Conservation (phyloP, 2,888 invertebrate genomes). For the Ferrisia virgata region DNA sequence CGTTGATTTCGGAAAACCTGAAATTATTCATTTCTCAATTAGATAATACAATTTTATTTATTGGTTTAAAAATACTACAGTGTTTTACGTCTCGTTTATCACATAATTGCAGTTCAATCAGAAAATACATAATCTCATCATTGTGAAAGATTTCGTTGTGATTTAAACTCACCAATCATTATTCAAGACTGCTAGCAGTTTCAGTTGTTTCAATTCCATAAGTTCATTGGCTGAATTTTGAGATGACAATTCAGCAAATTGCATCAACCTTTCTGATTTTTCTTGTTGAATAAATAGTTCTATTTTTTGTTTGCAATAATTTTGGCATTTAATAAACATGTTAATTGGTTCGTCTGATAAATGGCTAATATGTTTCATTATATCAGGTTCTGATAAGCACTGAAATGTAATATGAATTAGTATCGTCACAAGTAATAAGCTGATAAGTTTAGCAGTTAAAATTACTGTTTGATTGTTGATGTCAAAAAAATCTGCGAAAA, state of each 20-base stretch:
- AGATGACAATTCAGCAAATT: not conserved
- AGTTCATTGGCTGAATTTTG: not conserved
- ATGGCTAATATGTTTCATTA: not conserved
- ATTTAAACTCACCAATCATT: not conserved
- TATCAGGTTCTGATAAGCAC: not conserved
- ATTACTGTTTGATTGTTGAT: conserved; percentile 12
- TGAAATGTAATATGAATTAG: not conserved
- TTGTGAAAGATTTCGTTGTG: too few relatives aligned
- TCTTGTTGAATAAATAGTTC: not conserved
- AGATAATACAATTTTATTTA: not conserved
- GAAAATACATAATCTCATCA: too few relatives aligned
- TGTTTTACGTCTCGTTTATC: not conserved
- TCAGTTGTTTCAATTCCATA: not conserved
- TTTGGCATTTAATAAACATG: not conserved
- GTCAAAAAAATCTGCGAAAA: not conserved
- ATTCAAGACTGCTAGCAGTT: not conserved
- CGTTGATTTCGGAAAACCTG: not conserved
- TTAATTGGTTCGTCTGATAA: not conserved
- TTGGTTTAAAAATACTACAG: not conserved
- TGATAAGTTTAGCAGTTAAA: not conserved
- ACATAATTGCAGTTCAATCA: not conserved
- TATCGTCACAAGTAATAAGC: not conserved
- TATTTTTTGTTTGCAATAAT: not conserved
- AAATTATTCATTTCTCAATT: not conserved
- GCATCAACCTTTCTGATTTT: not conserved